Percentiles rank a stretch among this genome's conserved stretches.
These are phyloP conservation scores for Tolmerus cingulatus DNA, from an alignment of 2,888 invertebrate species.

Conservation along the genomic window DNA sequence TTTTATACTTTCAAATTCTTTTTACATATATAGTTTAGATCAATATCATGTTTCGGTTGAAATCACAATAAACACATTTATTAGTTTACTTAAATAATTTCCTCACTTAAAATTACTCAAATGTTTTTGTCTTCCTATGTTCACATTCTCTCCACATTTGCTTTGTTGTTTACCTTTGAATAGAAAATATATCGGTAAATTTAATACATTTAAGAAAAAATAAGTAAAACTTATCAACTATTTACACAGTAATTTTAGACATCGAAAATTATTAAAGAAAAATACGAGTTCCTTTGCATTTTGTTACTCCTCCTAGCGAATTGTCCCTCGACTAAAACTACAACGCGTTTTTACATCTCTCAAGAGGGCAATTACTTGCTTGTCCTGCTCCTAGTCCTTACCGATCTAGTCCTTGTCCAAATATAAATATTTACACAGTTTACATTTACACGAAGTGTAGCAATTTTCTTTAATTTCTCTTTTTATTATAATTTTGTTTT, in stretches of 20 bases:
- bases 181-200: slow-evolving; percentile 43
- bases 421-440: slow-evolving; percentile 17
- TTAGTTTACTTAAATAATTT: slow-evolving; percentile 28
- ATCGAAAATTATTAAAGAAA: slow-evolving; percentile 18
- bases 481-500: neutral
- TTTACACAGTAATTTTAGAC: slow-evolving; percentile 41
- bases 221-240: slow-evolving; percentile 42
- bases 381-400: neutral
- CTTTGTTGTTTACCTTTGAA: slow-evolving; percentile 18
- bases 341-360: slow-evolving; percentile 15
- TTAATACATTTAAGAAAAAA: slow-evolving; percentile 34
- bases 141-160: neutral
- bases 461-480: neutral
- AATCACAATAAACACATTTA: slow-evolving; percentile 45
- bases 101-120: slow-evolving; percentile 25
- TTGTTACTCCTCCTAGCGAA: neutral
- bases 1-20: slow-evolving; percentile 36
- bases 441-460: slow-evolving; percentile 29
- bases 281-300: slow-evolving; percentile 6
- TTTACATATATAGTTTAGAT: slow-evolving; percentile 39
- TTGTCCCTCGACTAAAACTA: neutral
- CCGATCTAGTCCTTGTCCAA: neutral
- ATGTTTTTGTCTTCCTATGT: slow-evolving; percentile 5
- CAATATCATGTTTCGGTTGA: slow-evolving; percentile 32
- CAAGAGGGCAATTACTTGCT: neutral